Percentiles rank a stretch among this genome's conserved stretches.
phyloP scores from a whole-genome alignment of 1,140 invertebrate genomes.

The Colletes gigas region DNA sequence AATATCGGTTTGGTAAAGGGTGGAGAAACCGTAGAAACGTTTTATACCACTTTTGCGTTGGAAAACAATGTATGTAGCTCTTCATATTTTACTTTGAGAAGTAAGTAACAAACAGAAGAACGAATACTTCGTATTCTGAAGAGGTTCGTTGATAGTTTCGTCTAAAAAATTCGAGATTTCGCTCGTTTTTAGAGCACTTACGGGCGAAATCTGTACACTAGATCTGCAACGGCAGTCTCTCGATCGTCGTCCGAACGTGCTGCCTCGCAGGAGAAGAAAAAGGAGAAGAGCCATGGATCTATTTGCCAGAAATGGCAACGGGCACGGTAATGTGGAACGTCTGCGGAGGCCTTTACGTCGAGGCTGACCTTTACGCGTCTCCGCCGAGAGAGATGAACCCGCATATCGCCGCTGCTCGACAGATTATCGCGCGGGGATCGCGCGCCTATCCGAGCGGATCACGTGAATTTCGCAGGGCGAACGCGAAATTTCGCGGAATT shows the following conservation, averaged over 20 bases:
- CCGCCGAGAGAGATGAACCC: constrained; percentile 44
- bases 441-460: neutral
- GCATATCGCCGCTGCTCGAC: constrained; percentile 36
- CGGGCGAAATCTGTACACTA: neutral
- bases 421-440: constrained; percentile 32
- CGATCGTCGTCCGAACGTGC: constrained; percentile 16
- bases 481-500: constrained; percentile 16
- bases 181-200: no score
- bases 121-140: no score
- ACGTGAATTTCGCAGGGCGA: constrained; percentile 17
- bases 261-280: constrained; percentile 1
- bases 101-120: no score
- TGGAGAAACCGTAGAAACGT: neutral
- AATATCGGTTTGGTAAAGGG: constrained; percentile 9
- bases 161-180: no score
- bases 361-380: constrained; percentile 62
- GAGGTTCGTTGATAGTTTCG: no score
- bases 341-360: constrained; percentile 59
- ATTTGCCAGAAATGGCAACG: constrained; percentile 66
- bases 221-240: neutral
- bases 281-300: constrained; percentile 46
- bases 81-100: no score
- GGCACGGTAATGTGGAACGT: constrained; percentile 59
- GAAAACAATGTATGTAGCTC: no score
- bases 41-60: no score